These are phyloP conservation scores for Sclerodermus sp. DNA, from an alignment of 2,888 invertebrate species.

Conservation along the genomic window DNA sequence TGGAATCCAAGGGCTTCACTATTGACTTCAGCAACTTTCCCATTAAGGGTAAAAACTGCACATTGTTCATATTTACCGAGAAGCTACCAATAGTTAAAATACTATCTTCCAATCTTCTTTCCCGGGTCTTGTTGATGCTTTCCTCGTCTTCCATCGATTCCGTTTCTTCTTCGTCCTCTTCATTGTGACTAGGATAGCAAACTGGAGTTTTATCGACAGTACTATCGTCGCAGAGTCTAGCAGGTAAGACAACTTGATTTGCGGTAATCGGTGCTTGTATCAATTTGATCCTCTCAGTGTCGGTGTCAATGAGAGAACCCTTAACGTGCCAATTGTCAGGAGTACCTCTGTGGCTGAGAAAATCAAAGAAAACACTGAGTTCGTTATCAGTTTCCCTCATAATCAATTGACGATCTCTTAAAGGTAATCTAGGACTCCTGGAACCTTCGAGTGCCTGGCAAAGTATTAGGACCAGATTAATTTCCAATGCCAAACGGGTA, in stretches of 20 bases:
- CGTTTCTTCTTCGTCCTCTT: conserved; percentile 11
- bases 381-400: conserved; percentile 54
- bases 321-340: conserved; percentile 39
- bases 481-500: conserved; percentile 50
- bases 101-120: conserved; percentile 26
- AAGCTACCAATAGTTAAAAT: conserved; percentile 47
- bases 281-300: conserved; percentile 29
- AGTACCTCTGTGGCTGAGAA: conserved; percentile 45
- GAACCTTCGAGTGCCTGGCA: conserved; percentile 53
- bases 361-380: conserved; percentile 52
- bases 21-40: conserved; percentile 51
- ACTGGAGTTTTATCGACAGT: conserved; percentile 38
- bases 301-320: conserved; percentile 36
- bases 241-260: conserved; percentile 30
- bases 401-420: conserved; percentile 51
- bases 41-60: conserved; percentile 47
- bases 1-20: conserved; percentile 49
- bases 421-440: conserved; percentile 47
- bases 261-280: conserved; percentile 34
- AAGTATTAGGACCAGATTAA: conserved; percentile 49
- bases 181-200: conserved; percentile 16
- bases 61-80: conserved; percentile 27
- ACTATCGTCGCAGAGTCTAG: conserved; percentile 36
- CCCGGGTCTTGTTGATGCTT: conserved; percentile 11
- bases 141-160: too few species aligned